Percentiles rank a stretch among this genome's conserved stretches.
These are phyloP conservation scores for Periphyllus acericola DNA, from an alignment of 2,888 invertebrate genomes.

Conservation along the genomic window DNA sequence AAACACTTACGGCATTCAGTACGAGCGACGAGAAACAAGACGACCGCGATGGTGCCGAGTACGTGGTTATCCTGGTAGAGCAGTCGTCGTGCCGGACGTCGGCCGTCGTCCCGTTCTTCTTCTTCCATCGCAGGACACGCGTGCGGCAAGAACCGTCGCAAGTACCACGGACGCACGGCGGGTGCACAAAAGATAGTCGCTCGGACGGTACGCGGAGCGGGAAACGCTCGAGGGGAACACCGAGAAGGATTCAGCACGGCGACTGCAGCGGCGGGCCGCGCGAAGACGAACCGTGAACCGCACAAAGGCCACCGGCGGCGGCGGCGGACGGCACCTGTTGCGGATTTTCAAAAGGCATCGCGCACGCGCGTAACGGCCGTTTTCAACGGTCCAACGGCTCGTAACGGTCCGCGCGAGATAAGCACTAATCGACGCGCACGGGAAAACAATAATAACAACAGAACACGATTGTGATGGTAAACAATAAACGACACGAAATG, in stretches of 20 bases:
- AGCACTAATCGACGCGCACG: background rate
- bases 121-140: constrained; percentile 36
- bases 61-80: too few species aligned
- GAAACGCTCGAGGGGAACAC: too few species aligned
- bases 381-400: constrained; percentile 23
- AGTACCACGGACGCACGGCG: background rate
- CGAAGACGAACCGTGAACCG: background rate
- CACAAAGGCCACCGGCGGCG: constrained; percentile 37
- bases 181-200: too few species aligned
- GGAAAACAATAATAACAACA: constrained; percentile 2
- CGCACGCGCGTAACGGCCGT: constrained; percentile 47
- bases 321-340: constrained; percentile 51
- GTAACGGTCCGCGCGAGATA: background rate
- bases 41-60: background rate
- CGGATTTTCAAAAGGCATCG: constrained; percentile 47
- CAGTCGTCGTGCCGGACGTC: background rate
- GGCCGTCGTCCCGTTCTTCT: constrained; percentile 23
- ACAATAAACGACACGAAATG: too few species aligned
- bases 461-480: background rate
- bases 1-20: constrained; percentile 49
- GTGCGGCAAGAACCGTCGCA: background rate
- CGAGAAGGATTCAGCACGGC: background rate
- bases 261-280: background rate
- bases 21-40: background rate
- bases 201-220: too few species aligned